Base-by-base conservation (phyloP, 2,113 vertebrate species). In the Notechis scutatus region DNA sequence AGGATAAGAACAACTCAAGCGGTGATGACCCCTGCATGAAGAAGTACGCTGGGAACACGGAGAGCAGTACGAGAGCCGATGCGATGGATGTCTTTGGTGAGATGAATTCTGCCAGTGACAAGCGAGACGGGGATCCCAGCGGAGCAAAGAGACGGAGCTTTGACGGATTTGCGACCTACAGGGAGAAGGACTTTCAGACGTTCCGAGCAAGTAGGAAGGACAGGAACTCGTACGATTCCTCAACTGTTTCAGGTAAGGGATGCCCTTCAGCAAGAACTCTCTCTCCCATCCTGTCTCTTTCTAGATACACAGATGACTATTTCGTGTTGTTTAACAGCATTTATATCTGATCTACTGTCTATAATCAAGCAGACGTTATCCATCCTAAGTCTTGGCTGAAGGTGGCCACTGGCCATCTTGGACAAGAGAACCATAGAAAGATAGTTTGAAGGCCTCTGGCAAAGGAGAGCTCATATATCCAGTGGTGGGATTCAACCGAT, bases 131-230 rank as follows among this genome's bases (percentile, higher is more conserved):
- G 2, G 98, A 98, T 55, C 88, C 97, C 90, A 97, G 96, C 92
- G 97, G 98, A 94, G 98, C 96, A 97, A 99, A 98, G 97, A 98
- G 98, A 97, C 98, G 98, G 96, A 98, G 97, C 94, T 98, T 98
- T 89, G 97, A 98, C 95, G 98, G 98, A 90, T 99, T 99, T 97
- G 98, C 98, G 95, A 97, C 98, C 1, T 98, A 98, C 97, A 98
- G 98, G 97, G 99, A 99, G 96, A 98, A 98, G 96, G 98, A 99
- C 97, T 96, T 99, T 95, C 98, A 98, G 94, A 97, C 98, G 91
- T 99, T 99, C 97, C 98, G 98, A 96, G 97, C 98, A 92, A 98
- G 97, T 92, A 97, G 98, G 95, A 99, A 98, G 91, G 98, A 98
- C 94, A 98, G 97, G 96, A 98, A 94, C 97, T 92, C 96, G 93